These are phyloP conservation scores for Ramphastos sulfuratus DNA, from an alignment of 2,113 vertebrate species.

Conservation along the genomic window DNA sequence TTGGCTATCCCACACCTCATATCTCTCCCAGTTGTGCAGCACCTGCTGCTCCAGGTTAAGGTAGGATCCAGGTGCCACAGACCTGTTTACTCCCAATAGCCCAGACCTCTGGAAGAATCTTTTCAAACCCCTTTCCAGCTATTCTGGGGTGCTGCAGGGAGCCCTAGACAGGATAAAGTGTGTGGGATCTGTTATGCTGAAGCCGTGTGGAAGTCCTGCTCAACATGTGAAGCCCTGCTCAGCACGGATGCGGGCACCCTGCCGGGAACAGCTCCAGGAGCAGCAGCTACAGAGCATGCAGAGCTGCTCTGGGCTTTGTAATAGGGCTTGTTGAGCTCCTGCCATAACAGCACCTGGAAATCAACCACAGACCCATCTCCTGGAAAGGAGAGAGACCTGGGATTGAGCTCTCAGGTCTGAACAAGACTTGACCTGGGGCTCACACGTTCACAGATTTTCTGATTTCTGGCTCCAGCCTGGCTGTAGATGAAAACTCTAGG, in stretches of 20 bases:
- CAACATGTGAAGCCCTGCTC: neutral
- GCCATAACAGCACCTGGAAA: neutral
- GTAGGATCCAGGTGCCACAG: neutral
- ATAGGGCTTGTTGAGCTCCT: neutral
- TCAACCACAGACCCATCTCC: neutral
- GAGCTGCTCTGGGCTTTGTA: neutral
- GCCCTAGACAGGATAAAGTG: neutral
- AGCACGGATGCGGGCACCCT: neutral
- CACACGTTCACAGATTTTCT: neutral
- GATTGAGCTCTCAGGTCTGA: neutral
- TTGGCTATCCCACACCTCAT: neutral
- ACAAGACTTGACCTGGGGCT: neutral
- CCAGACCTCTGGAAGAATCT: neutral
- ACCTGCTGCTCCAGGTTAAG: neutral
- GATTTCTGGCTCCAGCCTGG: neutral
- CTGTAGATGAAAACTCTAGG: neutral
- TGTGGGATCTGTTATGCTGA: too few species aligned
- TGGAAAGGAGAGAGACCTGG: neutral
- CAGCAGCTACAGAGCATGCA: neutral
- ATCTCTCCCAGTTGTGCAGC: neutral
- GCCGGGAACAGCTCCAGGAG: fast-evolving
- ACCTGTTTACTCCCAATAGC: neutral
- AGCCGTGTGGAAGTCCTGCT: too few species aligned
- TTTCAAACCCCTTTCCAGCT: neutral
- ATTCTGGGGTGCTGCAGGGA: neutral